A percentile compares a stretch with the other conserved stretches of the same genome.
phyloP scores from a whole-genome alignment of 2,113 vertebrate genomes.

The Diadophis punctatus region DNA sequence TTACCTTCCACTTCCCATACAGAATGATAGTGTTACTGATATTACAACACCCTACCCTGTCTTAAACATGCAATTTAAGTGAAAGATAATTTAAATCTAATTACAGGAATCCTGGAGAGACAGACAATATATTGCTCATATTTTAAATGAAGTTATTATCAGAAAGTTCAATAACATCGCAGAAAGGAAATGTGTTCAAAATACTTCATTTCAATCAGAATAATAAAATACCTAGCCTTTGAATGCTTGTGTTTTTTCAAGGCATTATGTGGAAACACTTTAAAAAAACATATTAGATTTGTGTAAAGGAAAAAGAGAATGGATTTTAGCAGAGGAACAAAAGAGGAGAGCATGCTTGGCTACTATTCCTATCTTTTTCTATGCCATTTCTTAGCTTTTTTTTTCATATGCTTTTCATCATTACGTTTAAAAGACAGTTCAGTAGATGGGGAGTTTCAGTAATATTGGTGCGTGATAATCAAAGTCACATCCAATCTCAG shows the following conservation, averaged over 20 bases:
- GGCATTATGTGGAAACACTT: neutral
- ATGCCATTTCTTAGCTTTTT: neutral
- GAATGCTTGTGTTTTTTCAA: conserved; percentile 21
- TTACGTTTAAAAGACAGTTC: neutral
- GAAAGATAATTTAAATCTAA: conserved; percentile 44
- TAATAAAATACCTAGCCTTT: neutral
- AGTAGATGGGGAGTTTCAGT: neutral
- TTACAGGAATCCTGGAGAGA: conserved; percentile 36
- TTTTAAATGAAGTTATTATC: conserved; percentile 41
- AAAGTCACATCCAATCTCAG: neutral
- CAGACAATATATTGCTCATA: conserved; percentile 31
- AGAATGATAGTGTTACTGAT: neutral
- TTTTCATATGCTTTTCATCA: neutral
- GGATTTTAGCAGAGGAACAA: neutral
- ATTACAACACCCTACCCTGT: neutral
- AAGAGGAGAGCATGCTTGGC: neutral
- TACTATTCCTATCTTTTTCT: neutral
- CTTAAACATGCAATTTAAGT: conserved; percentile 41
- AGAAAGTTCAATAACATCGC: neutral
- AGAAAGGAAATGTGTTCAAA: conserved; percentile 44
- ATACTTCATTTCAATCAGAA: neutral
- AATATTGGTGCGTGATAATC: neutral
- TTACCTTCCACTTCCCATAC: neutral
- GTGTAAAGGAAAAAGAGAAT: neutral
- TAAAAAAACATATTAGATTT: neutral